Conservation (phyloP, 2,888 invertebrate species). For the Melikaiella ostensackeni region DNA sequence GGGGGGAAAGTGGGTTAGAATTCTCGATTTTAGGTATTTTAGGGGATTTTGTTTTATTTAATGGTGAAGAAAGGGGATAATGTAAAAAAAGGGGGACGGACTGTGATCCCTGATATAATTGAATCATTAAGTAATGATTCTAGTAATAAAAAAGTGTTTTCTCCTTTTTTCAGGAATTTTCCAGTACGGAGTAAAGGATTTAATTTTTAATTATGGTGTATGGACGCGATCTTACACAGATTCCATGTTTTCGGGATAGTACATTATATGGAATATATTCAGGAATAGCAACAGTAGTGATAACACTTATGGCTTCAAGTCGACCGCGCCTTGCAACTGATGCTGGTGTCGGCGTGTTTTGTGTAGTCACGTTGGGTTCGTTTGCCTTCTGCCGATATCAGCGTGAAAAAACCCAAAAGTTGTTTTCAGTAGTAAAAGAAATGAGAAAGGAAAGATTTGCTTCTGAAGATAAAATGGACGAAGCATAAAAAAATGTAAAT, state of each 20-base stretch:
- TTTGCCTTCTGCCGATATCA: neutral
- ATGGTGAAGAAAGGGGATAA: too few relatives aligned
- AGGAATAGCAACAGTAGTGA: neutral
- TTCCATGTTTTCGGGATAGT: conserved; percentile 4
- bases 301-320: neutral
- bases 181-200: neutral
- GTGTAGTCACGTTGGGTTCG: neutral
- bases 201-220: neutral
- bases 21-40: too few relatives aligned
- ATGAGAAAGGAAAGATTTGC: neutral
- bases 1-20: too few relatives aligned
- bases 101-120: too few relatives aligned
- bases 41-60: too few relatives aligned
- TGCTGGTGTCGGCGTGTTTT: neutral
- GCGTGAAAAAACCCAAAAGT: neutral
- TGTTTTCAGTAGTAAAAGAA: neutral
- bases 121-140: neutral
- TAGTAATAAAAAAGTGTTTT: neutral
- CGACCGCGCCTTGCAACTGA: neutral
- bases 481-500: neutral
- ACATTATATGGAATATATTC: neutral
- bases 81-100: too few relatives aligned
- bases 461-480: neutral
- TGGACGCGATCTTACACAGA: neutral
- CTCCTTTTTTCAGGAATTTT: neutral